phyloP scores from a whole-genome alignment of 2,113 vertebrate species.

The Petrocephalus zakoni region DNA sequence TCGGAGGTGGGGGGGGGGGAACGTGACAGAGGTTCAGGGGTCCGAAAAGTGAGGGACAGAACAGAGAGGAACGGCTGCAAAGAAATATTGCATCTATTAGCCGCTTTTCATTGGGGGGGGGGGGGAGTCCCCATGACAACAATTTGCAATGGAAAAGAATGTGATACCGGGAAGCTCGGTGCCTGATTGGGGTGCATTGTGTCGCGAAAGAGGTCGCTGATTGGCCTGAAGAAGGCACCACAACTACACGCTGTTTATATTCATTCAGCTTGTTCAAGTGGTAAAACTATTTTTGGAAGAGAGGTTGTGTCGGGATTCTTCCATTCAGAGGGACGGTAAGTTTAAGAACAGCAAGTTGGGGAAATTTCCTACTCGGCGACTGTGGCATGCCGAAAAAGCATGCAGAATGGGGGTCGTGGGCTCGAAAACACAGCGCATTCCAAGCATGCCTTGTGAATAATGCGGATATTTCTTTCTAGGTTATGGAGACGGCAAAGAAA shows the following conservation, averaged over 20 bases:
- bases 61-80: slow-evolving; percentile 33
- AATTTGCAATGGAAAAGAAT: slow-evolving; percentile 97
- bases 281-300: slow-evolving; percentile 59
- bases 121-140: slow-evolving; percentile 84
- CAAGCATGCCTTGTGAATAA: neutral
- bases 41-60: slow-evolving; percentile 24
- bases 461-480: slow-evolving; percentile 22
- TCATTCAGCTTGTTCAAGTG: slow-evolving; percentile 94
- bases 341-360: neutral
- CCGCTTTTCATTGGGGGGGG: slow-evolving; percentile 59
- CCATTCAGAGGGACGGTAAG: slow-evolving; percentile 20
- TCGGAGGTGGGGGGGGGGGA: slow-evolving; percentile 14
- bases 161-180: slow-evolving; percentile 83
- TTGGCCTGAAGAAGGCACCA: slow-evolving; percentile 90
- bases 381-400: neutral
- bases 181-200: slow-evolving; percentile 93
- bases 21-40: slow-evolving; percentile 16
- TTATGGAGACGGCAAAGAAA: slow-evolving; percentile 15
- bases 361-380: neutral
- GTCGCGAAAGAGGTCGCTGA: slow-evolving; percentile 93
- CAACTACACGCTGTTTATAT: slow-evolving; percentile 89
- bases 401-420: neutral
- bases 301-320: slow-evolving; percentile 23
- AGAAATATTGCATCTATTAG: slow-evolving; percentile 55
- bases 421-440: neutral